Conservation (phyloP, 2,888 invertebrate species). For the Diarsia dahlii region DNA sequence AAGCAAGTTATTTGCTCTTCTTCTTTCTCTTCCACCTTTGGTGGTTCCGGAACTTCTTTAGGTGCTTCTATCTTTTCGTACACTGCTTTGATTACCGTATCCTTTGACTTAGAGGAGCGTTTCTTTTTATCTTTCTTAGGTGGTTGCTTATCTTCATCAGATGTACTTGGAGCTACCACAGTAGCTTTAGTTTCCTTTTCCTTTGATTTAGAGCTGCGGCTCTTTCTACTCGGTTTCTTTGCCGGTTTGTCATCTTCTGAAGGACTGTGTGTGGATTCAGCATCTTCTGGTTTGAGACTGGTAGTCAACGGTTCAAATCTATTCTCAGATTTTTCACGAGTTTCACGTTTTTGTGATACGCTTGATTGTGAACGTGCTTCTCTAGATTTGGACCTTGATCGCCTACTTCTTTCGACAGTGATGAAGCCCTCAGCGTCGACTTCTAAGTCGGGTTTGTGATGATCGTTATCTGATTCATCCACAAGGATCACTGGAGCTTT, state of each 20-base stretch:
- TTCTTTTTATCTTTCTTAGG: conserved; percentile 83
- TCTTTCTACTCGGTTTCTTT: conserved; percentile 75
- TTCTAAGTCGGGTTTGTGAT: conserved; percentile 74
- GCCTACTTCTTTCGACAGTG: conserved; percentile 85
- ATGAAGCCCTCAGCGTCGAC: conserved; percentile 88
- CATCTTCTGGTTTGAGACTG: conserved; percentile 74
- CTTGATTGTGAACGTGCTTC: conserved; percentile 80
- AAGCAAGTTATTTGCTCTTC: conserved; percentile 2
- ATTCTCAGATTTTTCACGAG: conserved; percentile 81
- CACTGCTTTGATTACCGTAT: conserved; percentile 65
- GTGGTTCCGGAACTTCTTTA: conserved; percentile 48
- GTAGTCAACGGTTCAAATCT: conserved; percentile 81
- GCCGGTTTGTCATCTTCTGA: conserved; percentile 72
- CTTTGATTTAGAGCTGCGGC: conserved; percentile 83
- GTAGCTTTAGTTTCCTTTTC: conserved; percentile 79
- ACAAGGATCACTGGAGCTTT: conserved; percentile 83
- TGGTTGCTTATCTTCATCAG: conserved; percentile 78
- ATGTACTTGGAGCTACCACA: conserved; percentile 69
- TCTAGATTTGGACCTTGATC: conserved; percentile 90
- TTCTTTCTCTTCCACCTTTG: conserved; percentile 47
- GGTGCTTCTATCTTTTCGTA: conserved; percentile 55
- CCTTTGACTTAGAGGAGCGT: conserved; percentile 78
- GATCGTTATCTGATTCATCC: conserved; percentile 78
- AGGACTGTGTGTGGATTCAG: conserved; percentile 66
- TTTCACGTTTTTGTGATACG: conserved; percentile 66